Percentiles rank a stretch among this genome's conserved stretches.
Conservation (phyloP, 2,113 vertebrate species). For the Gymnorhina tibicen region DNA sequence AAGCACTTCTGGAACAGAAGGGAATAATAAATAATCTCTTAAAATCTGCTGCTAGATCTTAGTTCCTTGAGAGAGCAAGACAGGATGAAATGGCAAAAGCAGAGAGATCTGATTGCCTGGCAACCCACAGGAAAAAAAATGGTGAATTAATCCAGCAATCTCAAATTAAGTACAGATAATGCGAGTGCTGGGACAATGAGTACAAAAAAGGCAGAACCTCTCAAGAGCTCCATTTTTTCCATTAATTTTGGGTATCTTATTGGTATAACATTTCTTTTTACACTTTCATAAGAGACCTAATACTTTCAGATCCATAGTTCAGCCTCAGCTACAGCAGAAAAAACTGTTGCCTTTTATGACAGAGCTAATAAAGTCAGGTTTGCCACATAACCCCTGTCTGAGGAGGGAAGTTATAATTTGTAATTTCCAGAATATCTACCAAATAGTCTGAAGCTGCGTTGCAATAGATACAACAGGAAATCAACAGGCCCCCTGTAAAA, state of each 20-base stretch:
- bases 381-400: background rate
- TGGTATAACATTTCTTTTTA: background rate
- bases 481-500: background rate
- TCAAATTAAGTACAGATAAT: constrained; percentile 6
- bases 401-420: background rate
- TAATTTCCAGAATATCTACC: constrained; percentile 1
- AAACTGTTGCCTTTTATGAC: background rate
- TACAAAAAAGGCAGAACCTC: background rate
- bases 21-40: background rate
- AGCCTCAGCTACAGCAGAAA: background rate
- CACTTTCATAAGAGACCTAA: background rate
- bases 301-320: background rate
- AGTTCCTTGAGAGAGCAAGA: background rate
- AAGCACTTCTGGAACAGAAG: background rate
- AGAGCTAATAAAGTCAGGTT: background rate
- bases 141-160: background rate
- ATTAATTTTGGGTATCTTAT: background rate
- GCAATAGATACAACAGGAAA: background rate
- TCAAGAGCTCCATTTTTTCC: background rate
- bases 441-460: background rate
- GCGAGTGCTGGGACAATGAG: background rate
- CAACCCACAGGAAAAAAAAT: background rate
- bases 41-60: background rate
- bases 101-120: background rate
- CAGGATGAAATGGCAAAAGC: background rate